Evolutionary conservation across 2,113 vertebrate genomes (phyloP), one percentile per base, ranked within the genome.

Genomic region (Prochilodus magdalenae): DNA sequence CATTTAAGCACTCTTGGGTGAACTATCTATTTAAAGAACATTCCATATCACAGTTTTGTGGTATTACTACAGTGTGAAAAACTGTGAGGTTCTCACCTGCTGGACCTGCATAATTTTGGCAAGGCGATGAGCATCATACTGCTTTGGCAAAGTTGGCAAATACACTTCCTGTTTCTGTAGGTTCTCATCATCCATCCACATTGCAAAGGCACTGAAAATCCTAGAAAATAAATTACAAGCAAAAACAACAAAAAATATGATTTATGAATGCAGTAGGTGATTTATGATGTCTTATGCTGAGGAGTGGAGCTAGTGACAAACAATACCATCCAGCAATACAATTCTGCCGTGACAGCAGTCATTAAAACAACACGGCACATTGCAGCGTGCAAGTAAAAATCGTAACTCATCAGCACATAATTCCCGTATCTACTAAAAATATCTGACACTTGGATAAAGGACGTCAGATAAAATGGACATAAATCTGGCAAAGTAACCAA

Each of bases 141-240:
- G 95, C 75, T 96, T 96, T 24, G 97, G 96, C 79, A 99, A 92
- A 85, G 96, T 96, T 78, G 98, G 97, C 83, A 99, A 91, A 86
- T 97, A 99, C 0, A 94, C 93, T 82, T 98, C 96, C 88, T 97
- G 96, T 81, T 95, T 98, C 87, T 97, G 97, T 84, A 99, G 94
- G 81, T 85, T 97, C 82, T 97, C 97, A 88, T 99, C 97, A 88
- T 98, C 98, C 89, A 99, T 62, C 98, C 98, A 99, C 79, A 98
- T 47, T 66, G 95, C 86, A 91, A 97, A 97, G 10, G 97, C 95
- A 81, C 95, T 95, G 90, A 98, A 99, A 88, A 99, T 94, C 90
- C 98, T 99, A 82, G 40, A 24, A 26, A 63, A 72, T 7, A 66
- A 82, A n/a, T 49, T 8, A 33, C 44, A 59, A 66, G 49, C 70